Base-by-base conservation (phyloP, 2,113 vertebrate species). In the Dromiciops gliroides region DNA sequence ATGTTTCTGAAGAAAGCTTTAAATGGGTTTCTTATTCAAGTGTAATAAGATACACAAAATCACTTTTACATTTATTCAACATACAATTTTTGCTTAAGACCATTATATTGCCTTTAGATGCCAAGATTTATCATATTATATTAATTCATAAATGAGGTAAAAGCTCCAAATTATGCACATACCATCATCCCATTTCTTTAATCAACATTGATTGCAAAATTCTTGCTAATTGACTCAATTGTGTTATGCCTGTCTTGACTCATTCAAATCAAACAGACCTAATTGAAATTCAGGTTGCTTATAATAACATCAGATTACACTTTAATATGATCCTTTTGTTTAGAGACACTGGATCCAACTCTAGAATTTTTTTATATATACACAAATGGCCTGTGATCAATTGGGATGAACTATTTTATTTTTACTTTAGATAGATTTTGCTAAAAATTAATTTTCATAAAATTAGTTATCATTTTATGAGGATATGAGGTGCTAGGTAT, bases 171-270 rank as follows among this genome's bases (percentile, higher is more conserved):
- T 97, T 93, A 93, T 96, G 48, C 50, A 95, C 94, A 97, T 96
- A 96, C 96, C 52, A 91, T 96, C 94, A 96, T 93, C 90, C 44
- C 50, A 97, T 97, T 97, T 96, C 94, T 95, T 96, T 98, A 98
- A 98, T 98, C 94, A 98, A 95, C 97, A 96, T 53, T 97, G 97
- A 98, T 97, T 97, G 95, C 96, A 97, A 95, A 98, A 97, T 97
- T 96, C 89, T 95, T 96, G 90, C 96, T 98, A 97, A 97, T 97
- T 97, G 96, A 95, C 96, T 97, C 96, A 95, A 94, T 97, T 97
- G 94, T 97, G 96, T 97, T 97, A 97, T 96, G 97, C 97, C 91
- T 97, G 95, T 97, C 97, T 97, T 95, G 95, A 95, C 94, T 97
- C 96, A 97, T 97, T 89, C 95, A 97, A 96, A 96, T 98, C 97